phyloP scores from a whole-genome alignment of 2,113 vertebrate genomes.

The Notothenia rossii region DNA sequence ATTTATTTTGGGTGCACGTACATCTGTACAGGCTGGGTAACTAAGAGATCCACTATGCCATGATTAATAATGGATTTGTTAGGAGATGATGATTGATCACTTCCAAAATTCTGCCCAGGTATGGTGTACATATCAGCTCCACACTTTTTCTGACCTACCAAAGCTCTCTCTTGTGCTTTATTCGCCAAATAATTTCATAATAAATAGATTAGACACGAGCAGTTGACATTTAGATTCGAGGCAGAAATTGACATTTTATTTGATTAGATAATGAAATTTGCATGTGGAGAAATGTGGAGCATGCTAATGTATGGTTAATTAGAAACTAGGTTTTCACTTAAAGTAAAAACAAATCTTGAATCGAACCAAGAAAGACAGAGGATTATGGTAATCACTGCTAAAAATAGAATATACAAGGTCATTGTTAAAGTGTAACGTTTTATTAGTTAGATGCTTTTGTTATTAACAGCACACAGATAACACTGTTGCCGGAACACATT shows the following conservation, averaged over 20 bases:
- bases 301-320: neutral
- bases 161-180: neutral
- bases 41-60: neutral
- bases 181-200: neutral
- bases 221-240: conserved; percentile 1
- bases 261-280: neutral
- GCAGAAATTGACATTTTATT: neutral
- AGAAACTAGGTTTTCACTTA: neutral
- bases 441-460: neutral
- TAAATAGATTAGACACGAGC: conserved; percentile 8
- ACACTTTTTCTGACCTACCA: neutral
- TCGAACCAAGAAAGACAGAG: neutral
- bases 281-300: neutral
- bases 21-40: neutral
- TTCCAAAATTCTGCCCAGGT: neutral
- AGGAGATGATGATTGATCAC: neutral
- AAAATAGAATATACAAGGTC: neutral
- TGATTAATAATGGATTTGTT: neutral
- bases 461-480: neutral
- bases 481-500: neutral
- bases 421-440: neutral
- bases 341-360: neutral
- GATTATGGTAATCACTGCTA: neutral
- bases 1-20: neutral
- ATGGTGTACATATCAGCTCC: neutral